phyloP scores from a whole-genome alignment of 64 coral and sea anemone genomes.

The Actinia tenebrosa region DNA sequence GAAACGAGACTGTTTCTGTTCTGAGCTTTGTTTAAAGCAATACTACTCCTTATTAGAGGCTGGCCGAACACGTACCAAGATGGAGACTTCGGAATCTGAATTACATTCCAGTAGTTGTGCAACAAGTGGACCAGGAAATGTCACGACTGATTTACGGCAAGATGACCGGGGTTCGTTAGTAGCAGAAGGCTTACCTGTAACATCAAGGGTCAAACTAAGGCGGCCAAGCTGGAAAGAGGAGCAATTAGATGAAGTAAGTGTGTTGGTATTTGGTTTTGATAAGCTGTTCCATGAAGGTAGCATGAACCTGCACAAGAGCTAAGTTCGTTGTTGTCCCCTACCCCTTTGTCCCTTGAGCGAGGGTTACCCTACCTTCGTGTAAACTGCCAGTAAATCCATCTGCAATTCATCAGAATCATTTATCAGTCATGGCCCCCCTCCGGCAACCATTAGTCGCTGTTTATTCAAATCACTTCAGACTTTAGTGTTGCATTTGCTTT shows the following conservation, averaged over 20 bases:
- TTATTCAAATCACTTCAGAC: too few relatives aligned
- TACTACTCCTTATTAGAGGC: slow-evolving; percentile 75
- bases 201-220: slow-evolving; percentile 68
- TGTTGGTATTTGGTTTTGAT: too few relatives aligned
- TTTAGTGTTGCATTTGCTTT: neutral
- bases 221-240: slow-evolving; percentile 76
- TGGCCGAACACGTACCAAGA: slow-evolving; percentile 32
- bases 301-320: too few relatives aligned
- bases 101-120: slow-evolving; percentile 20
- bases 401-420: too few relatives aligned
- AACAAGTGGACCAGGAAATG: slow-evolving; percentile 30
- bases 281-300: too few relatives aligned
- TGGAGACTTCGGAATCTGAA: slow-evolving; percentile 31
- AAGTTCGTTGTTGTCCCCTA: too few relatives aligned
- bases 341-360: too few relatives aligned
- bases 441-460: too few relatives aligned
- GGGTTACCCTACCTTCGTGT: too few relatives aligned
- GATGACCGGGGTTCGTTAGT: slow-evolving; percentile 50
- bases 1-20: slow-evolving; percentile 83
- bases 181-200: slow-evolving; percentile 61
- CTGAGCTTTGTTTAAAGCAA: slow-evolving; percentile 92
- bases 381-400: too few relatives aligned
- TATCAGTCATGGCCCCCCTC: too few relatives aligned
- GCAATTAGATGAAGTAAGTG: slow-evolving; percentile 36
- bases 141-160: slow-evolving; percentile 20